phyloP scores from a whole-genome alignment of 2,888 invertebrate genomes.

The Linyphia triangularis region DNA sequence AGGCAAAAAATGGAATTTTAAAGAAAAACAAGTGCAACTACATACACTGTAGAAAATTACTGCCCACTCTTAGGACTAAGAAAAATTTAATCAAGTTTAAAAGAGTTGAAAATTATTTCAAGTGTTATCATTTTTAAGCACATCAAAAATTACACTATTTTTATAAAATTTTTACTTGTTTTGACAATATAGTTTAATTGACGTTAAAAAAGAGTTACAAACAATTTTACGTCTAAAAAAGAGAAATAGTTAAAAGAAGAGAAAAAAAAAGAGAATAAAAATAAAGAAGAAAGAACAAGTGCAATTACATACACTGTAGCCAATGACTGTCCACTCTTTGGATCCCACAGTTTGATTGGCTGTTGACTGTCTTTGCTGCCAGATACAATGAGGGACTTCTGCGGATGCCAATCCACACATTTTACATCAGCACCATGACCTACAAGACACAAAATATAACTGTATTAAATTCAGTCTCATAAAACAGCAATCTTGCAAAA shows the following conservation, averaged over 20 bases:
- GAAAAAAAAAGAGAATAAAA: slow-evolving; percentile 18
- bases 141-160: background rate
- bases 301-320: slow-evolving; percentile 89
- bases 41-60: slow-evolving; percentile 94
- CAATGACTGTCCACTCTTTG: slow-evolving; percentile 95
- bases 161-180: background rate
- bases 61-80: slow-evolving; percentile 96
- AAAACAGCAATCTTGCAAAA: background rate
- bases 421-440: slow-evolving; percentile 99
- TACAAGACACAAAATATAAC: slow-evolving; percentile 74
- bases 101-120: no score
- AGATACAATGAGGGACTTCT: slow-evolving; percentile 96
- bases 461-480: background rate
- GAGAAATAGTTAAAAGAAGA: background rate
- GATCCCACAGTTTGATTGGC: slow-evolving; percentile 99
- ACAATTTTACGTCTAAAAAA: slow-evolving; percentile 19
- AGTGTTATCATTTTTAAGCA: no score
- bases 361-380: slow-evolving; percentile 99
- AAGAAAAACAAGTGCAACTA: slow-evolving; percentile 76
- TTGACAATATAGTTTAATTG: background rate
- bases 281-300: background rate
- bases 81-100: no score
- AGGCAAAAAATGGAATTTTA: no score
- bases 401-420: slow-evolving; percentile 99
- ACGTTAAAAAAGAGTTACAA: background rate